phyloP scores from a whole-genome alignment of 2,113 vertebrate species.

The Dicaeum eximium region DNA sequence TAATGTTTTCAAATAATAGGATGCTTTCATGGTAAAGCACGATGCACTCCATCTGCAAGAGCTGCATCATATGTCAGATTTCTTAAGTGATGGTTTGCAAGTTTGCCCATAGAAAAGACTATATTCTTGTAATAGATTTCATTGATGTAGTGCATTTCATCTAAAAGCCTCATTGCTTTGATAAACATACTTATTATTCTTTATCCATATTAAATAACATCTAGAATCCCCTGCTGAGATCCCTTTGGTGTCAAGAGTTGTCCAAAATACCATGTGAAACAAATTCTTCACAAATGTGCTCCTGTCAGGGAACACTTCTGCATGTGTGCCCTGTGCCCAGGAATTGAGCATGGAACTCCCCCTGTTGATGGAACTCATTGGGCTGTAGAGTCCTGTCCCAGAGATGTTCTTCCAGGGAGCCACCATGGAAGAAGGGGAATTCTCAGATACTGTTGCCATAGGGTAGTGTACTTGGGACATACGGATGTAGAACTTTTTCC shows the following conservation, averaged over 20 bases:
- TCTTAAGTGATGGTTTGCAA: neutral
- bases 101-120: neutral
- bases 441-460: neutral
- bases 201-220: neutral
- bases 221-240: neutral
- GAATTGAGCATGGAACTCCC: neutral
- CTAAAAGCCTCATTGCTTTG: neutral
- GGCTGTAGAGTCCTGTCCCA: neutral
- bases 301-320: neutral
- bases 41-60: neutral
- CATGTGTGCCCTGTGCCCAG: rapidly evolving
- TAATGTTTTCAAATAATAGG: neutral
- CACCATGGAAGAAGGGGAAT: neutral
- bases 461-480: neutral
- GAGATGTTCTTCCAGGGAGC: rapidly evolving
- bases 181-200: neutral
- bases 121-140: neutral
- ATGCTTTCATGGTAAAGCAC: neutral
- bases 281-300: neutral
- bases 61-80: neutral
- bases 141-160: neutral
- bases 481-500: rapidly evolving
- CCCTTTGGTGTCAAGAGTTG: neutral
- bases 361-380: neutral
- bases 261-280: neutral